Evolutionary conservation across 2,113 vertebrate genomes (phyloP).

Genomic region (Orycteropus afer): DNA sequence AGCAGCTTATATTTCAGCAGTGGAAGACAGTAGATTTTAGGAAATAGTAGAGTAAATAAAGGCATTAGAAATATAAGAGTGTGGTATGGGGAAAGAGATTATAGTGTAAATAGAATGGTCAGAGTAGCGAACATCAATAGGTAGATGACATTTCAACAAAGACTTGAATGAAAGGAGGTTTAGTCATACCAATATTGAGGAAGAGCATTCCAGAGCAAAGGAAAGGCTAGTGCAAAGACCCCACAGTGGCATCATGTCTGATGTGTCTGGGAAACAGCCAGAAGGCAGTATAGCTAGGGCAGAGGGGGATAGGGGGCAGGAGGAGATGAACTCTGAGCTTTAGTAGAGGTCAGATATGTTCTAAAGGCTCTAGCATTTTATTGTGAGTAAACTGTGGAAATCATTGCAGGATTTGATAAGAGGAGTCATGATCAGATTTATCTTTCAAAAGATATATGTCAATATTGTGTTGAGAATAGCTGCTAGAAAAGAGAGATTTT

Average conservation of each 20-base stretch:
- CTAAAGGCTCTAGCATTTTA: neutral
- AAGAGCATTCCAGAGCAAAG: neutral
- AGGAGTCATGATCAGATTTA: neutral
- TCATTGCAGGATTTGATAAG: neutral
- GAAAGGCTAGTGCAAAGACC: neutral
- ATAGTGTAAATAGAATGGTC: neutral
- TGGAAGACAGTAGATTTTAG: neutral
- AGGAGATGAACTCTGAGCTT: neutral
- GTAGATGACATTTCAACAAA: neutral
- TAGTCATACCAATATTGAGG: neutral
- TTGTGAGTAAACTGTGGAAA: neutral
- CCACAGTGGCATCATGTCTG: neutral
- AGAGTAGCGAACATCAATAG: neutral
- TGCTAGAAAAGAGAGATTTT: neutral
- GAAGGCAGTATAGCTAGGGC: neutral
- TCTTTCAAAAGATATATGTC: neutral
- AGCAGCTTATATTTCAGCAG: neutral
- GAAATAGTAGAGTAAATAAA: neutral
- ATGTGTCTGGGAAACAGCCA: neutral
- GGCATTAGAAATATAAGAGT: neutral
- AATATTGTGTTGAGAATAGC: neutral
- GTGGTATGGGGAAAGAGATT: neutral
- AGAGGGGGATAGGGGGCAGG: too few species aligned
- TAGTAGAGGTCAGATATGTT: neutral
- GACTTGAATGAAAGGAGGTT: neutral